Conservation (phyloP, 2,888 invertebrate genomes). For the Pandemis cinnamomeana region DNA sequence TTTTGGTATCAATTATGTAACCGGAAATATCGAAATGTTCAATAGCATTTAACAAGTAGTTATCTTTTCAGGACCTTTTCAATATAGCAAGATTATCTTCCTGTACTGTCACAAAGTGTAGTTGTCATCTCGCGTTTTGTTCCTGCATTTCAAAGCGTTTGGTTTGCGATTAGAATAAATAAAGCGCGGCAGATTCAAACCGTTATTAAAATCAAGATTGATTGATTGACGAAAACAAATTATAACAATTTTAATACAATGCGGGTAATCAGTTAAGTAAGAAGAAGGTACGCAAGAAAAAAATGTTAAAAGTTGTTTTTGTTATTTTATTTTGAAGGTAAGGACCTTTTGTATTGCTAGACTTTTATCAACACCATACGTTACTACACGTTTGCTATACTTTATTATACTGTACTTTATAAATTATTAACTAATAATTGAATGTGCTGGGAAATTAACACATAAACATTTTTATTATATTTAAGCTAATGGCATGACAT, state of each 20-base stretch:
- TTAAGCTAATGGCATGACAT: not conserved
- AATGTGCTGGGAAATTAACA: no score
- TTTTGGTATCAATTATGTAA: constrained; percentile 17
- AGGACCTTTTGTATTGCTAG: no score
- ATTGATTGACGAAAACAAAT: not conserved
- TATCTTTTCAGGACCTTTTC: constrained; percentile 5
- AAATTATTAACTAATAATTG: no score
- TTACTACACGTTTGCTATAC: no score
- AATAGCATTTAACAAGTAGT: constrained; percentile 1
- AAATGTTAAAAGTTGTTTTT: no score
- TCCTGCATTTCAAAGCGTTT: not conserved
- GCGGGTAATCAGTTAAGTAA: no score
- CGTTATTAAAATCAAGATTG: not conserved
- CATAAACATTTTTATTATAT: not conserved
- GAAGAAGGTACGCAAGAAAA: no score
- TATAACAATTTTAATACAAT: no score
- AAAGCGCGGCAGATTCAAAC: not conserved
- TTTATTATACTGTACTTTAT: no score
- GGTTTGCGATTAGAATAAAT: no score
- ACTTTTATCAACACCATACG: no score
- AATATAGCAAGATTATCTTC: constrained; percentile 26
- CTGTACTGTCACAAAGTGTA: constrained; percentile 8
- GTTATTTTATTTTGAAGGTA: no score
- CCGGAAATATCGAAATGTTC: constrained; percentile 19
- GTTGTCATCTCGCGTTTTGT: constrained; percentile 11